Conservation (phyloP, 2,888 invertebrate species). For the Hedychridium roseum region DNA sequence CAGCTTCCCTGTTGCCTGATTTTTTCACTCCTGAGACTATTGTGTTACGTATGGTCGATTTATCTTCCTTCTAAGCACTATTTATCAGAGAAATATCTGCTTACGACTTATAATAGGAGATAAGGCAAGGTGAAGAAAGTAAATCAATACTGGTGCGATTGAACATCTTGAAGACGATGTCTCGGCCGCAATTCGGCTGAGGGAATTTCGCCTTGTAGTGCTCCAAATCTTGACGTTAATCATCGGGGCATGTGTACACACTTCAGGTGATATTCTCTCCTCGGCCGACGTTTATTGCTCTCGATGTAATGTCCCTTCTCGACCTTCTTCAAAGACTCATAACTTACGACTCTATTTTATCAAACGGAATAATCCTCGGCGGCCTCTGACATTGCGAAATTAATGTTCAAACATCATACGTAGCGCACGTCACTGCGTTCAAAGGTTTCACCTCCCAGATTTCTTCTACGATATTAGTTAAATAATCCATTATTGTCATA, state of each 20-base stretch:
- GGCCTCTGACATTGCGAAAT: too few species aligned
- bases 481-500: too few species aligned
- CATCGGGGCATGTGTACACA: constrained; percentile 20
- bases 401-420: constrained; percentile 36
- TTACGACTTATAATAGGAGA: constrained; percentile 3
- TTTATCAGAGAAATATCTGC: constrained; percentile 31
- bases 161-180: constrained; percentile 8
- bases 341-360: too few species aligned
- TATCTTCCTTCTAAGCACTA: constrained; percentile 12
- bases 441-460: too few species aligned
- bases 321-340: too few species aligned
- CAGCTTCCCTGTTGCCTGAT: neutral
- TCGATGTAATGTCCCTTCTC: constrained; percentile 21
- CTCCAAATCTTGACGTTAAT: constrained; percentile 31
- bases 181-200: constrained; percentile 6
- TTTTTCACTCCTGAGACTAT: constrained; percentile 1
- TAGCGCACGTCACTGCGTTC: constrained; percentile 38
- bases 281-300: constrained; percentile 32
- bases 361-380: too few species aligned
- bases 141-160: constrained; percentile 9
- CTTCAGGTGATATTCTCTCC: constrained; percentile 28
- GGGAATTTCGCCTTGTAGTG: constrained; percentile 11
- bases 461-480: too few species aligned
- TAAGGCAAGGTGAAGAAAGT: neutral
- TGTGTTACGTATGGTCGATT: too few species aligned